Evolutionary conservation across 2,797 vertebrate species (phyloP), one percentile per base, ranked within the genome.

Genomic region (Liasis olivaceus): DNA sequence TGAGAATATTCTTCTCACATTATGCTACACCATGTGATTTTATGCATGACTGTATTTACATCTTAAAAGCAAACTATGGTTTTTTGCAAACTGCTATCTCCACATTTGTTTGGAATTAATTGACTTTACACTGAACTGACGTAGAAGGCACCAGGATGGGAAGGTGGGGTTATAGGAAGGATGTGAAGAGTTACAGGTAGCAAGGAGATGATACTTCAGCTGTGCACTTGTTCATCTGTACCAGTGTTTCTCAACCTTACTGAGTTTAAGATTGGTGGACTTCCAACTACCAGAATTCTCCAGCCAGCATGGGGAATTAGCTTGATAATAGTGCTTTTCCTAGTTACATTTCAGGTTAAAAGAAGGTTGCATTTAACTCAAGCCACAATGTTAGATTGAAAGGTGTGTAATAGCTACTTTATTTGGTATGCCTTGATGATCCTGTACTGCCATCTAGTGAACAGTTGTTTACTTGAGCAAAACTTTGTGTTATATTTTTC

Each of bases 381-480:
- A 24, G 28, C 28, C 51, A 56, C 54, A 51, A 56, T 56, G n/a
- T 69, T 11, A 66, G 20, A 51, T 13, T 66, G 64, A 63, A 63
- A 88, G 26, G 24, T 42, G 28, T 89, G n/a, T 14, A 66, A 72
- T 31, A 72, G 64, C 20, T 31, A 22, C 66, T 36, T 11, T 81
- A 47, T 47, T 24, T 47, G 26, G n/a, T 22, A 63, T 87, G 54
- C 15, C 59, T 90, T 47, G 31, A 5, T 93, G 64, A 54, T 51
- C 26, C 56, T 62, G 4, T 87, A 72, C 20, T 90, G 92, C 92
- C 92, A 93, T 36, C 92, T 93, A 90, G 89, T 92, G 92, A 72
- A 60, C 56, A 22, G 86, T 26, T 5, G 1, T 42, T 24, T 88
- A 24, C 26, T 72, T 89, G 20, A 47, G 63, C 42, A 31, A 12